Base-by-base conservation (phyloP, 2,113 vertebrate species). In the Solea senegalensis region DNA sequence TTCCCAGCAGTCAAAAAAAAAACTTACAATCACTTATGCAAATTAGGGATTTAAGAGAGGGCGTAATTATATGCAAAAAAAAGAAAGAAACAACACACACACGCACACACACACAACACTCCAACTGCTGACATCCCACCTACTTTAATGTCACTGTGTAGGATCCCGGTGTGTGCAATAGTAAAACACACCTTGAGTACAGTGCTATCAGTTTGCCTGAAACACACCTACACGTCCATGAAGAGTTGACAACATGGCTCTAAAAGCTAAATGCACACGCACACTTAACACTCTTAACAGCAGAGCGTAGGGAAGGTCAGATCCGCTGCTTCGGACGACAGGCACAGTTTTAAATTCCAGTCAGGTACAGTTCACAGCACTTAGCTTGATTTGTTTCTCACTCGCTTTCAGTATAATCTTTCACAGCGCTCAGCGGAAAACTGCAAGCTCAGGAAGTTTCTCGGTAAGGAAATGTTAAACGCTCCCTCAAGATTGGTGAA, bases 361-460 rank as follows among this genome's bases (percentile, higher is more conserved):
- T 89, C 89, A 85, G 80, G 83, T 65, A 76, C 55, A 65, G 83
- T 78, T 86, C 76, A 26, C 53, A 77, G 86, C 88, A 90, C 90
- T 92, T 89, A 84, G 84, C 77, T 81, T 88, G 85, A 92, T 89
- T 92, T 88, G 85, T 79, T 87, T 76, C 70, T 62, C 69, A 64
- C 9, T 57, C 55, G 10, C 71, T 81, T 79, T 70, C 49, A 46
- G 43, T 65, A 82, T 67, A 74, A 81, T 83, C 86, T 83, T 65
- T 83, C 55, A 15, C 41, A 15, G 40, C 44, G 78, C 73, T 74
- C 57, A 27, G 56, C 3, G 1, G 44, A 59, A 80, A 86, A 87
- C 50, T 79, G 83, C 85, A 86, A 82, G 82, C 79, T 75, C 61
- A 80, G 73, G 75, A 82, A 69, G 45, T 64, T 72, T 65, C 62